Evolutionary conservation across 2,888 invertebrate genomes (phyloP), one percentile per base, ranked within the genome.

Genomic region (Orthosia gothica): DNA sequence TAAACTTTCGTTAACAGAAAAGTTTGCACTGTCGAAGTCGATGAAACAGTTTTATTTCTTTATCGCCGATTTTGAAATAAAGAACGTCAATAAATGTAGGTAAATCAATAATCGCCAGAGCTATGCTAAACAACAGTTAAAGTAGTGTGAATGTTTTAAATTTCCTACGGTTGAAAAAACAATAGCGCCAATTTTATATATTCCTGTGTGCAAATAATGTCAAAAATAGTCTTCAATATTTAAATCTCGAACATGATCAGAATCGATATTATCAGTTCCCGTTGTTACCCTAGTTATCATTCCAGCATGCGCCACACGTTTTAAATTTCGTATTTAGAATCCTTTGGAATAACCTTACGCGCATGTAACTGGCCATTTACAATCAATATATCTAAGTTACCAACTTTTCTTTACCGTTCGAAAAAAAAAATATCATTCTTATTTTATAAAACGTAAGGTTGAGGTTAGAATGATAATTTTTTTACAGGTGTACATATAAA

Each of bases 241-340:
- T 50, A 40, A 62, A 80, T 67, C 0, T 57, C 54, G 54, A 70
- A 68, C 59, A 67, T 65, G 72, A 55, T 70, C 57, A 64, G 40
- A 54, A 79, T 69, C 64, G 58, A 76, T 79, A 80, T 61, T 76
- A 68, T 70, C 75, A 57, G 59, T 74, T 80, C 78, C 69, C 76
- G 84, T 80, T 85, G 73, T 64, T 74, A 82, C 70, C 67, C 75
- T 80, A 85, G 79, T 81, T 85, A 69, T 68, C 67, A 77, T 77
- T 70, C 67, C 68, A 61, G 67, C 74, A 80, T 84, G 79, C 79
- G 67, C 76, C 77, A 76, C 75, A 76, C 76, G 84, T 84, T 89
- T 88, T 61, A 84, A 87, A 86, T 84, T 82, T 84, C 69, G 82
- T 81, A 85, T 87, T 85, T 83, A 79, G 83, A 89, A 86, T 87